Evolutionary conservation across 2,888 invertebrate genomes (phyloP).

Genomic region (Drosophila meridiana): DNA sequence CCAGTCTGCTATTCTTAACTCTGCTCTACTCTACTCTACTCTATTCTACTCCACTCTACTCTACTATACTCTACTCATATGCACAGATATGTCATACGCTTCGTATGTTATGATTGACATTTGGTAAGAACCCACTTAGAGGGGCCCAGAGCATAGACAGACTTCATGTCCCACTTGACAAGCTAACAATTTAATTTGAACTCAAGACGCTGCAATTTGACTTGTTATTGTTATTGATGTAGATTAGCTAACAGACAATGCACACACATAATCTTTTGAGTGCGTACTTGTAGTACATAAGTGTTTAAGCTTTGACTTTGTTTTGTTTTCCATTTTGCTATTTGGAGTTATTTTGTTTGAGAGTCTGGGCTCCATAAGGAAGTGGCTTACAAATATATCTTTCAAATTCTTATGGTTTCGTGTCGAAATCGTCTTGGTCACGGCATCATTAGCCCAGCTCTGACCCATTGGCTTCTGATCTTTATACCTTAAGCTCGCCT

Average conservation of each 20-base stretch:
- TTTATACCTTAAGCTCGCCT: slow-evolving; percentile 3
- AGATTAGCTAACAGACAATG: slow-evolving; percentile 46
- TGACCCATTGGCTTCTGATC: slow-evolving; percentile 34
- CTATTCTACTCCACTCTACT: background rate
- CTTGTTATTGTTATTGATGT: slow-evolving; percentile 28
- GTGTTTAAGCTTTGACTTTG: slow-evolving; percentile 20
- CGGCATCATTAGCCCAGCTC: slow-evolving; percentile 43
- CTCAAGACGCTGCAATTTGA: slow-evolving; percentile 65
- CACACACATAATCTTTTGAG: slow-evolving; percentile 3
- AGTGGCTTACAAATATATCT: slow-evolving; percentile 26
- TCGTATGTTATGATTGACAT: slow-evolving; percentile 30
- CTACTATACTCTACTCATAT: background rate
- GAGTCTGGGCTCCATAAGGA: slow-evolving; percentile 23
- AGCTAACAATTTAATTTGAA: slow-evolving; percentile 82
- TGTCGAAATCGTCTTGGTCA: slow-evolving; percentile 37
- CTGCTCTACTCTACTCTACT: background rate
- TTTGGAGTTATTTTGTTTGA: background rate
- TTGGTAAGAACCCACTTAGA: slow-evolving; percentile 70
- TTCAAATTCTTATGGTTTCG: slow-evolving; percentile 26
- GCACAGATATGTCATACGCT: background rate
- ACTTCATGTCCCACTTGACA: slow-evolving; percentile 81
- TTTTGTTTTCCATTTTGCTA: background rate
- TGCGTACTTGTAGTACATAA: slow-evolving; percentile 7
- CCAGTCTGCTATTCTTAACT: background rate
- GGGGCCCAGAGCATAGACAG: slow-evolving; percentile 22